Conservation (phyloP, 2,113 vertebrate species). For the Balaenoptera acutorostrata region DNA sequence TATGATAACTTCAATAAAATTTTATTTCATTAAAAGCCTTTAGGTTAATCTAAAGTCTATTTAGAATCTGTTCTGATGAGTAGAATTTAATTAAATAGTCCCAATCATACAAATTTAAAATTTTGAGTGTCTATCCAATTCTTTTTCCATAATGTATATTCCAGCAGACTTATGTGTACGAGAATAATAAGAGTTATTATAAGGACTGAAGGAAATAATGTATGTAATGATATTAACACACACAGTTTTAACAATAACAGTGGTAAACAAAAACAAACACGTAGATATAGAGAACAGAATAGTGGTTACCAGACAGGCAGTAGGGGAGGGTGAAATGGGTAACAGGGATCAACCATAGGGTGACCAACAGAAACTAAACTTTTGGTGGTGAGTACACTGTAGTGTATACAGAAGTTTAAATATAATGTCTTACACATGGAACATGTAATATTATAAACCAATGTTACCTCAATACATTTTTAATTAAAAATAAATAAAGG, state of each 20-base stretch:
- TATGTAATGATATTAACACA: not conserved
- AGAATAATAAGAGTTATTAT: not conserved
- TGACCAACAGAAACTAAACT: not conserved
- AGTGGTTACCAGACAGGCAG: no score
- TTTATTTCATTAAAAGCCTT: slow-evolving; percentile 23
- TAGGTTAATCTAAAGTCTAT: not conserved
- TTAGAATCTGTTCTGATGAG: not conserved
- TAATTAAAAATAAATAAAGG: not conserved
- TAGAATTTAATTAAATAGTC: not conserved
- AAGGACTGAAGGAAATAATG: not conserved
- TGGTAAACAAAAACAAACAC: not conserved
- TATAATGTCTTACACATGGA: not conserved
- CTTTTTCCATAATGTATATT: not conserved
- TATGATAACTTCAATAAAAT: not conserved
- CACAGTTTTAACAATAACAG: not conserved
- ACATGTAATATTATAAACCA: not conserved
- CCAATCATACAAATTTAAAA: not conserved
- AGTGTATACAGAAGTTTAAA: not conserved
- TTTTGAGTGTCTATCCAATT: not conserved
- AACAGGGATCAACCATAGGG: not conserved
- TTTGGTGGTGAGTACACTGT: not conserved
- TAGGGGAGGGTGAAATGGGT: not conserved
- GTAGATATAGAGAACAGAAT: not conserved
- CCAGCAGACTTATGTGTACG: not conserved
- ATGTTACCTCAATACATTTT: not conserved